These are phyloP conservation scores for Rosalia funebris DNA, from an alignment of 2,888 invertebrate genomes.

Conservation along the genomic window DNA sequence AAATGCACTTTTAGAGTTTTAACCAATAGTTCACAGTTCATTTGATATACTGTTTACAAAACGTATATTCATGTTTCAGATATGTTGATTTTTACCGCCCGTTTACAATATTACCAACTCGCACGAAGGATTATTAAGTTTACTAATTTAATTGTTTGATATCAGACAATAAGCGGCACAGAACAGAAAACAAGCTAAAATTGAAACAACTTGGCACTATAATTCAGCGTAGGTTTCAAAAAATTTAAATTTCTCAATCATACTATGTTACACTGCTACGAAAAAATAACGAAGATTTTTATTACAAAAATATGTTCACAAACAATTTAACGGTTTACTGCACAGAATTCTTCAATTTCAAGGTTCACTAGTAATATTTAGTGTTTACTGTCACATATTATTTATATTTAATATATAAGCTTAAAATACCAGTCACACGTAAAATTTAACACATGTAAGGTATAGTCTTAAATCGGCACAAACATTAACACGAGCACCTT, in stretches of 20 bases:
- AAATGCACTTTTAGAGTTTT: conserved; percentile 26
- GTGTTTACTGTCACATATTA: conserved; percentile 37
- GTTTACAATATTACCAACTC: conserved; percentile 36
- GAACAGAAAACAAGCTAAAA: conserved; percentile 48
- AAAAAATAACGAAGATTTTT: conserved; percentile 26
- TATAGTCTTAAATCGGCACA: neutral
- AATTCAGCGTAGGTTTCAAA: conserved; percentile 45
- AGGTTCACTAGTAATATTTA: conserved; percentile 32
- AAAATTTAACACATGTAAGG: conserved; percentile 3
- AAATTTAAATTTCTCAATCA: conserved; percentile 41
- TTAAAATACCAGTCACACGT: conserved; percentile 9
- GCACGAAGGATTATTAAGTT: conserved; percentile 22
- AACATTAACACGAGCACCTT: neutral
- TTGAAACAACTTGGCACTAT: conserved; percentile 47
- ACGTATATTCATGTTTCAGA: conserved; percentile 21
- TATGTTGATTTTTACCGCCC: conserved; percentile 9
- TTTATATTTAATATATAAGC: conserved; percentile 17
- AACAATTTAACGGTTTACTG: conserved; percentile 6
- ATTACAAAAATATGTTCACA: conserved; percentile 9
- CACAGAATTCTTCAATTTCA: neutral
- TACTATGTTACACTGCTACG: conserved; percentile 22
- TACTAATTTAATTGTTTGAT: conserved; percentile 39
- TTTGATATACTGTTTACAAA: conserved; percentile 29
- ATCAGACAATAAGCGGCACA: conserved; percentile 45
- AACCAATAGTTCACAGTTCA: conserved; percentile 34